A percentile compares a stretch with the other conserved stretches of the same genome.
phyloP scores from a whole-genome alignment of 2,888 invertebrate genomes.

The Lamproptera curius region DNA sequence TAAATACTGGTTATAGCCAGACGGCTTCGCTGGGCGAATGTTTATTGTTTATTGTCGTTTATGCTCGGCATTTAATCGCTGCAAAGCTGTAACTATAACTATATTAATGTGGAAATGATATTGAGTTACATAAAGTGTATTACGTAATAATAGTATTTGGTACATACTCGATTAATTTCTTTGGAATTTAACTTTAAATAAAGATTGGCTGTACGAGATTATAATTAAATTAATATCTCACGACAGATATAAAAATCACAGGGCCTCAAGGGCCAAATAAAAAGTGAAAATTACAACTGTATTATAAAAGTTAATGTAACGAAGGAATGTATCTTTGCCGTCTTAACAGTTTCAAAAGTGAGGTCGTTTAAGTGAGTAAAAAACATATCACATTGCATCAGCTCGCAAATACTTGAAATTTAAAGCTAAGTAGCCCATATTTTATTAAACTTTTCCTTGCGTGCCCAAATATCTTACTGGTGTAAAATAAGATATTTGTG shows the following conservation, averaged over 20 bases:
- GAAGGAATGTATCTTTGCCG: not conserved
- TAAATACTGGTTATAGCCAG: constrained; percentile 51
- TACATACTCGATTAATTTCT: no score
- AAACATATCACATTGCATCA: constrained; percentile 9
- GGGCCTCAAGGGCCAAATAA: not conserved
- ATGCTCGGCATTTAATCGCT: constrained; percentile 4
- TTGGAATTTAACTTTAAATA: no score
- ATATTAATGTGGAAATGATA: no score
- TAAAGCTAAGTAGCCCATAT: not conserved
- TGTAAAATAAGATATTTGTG: not conserved
- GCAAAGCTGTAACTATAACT: constrained; percentile 7
- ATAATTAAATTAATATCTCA: no score
- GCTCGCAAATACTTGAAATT: not conserved
- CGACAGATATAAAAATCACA: no score
- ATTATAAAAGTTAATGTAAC: not conserved
- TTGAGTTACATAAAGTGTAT: not conserved
- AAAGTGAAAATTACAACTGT: not conserved
- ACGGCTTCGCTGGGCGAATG: constrained; percentile 33
- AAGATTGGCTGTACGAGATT: no score
- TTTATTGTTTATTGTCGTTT: constrained; percentile 41
- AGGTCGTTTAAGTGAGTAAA: constrained; percentile 11
- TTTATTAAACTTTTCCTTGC: no score
- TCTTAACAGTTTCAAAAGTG: not conserved
- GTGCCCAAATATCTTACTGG: no score
- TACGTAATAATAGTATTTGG: no score